Evolutionary conservation across 35 echinoderm and acorn worm species (phyloP), one percentile per base, ranked within the genome.

Genomic region (Diadema setosum): DNA sequence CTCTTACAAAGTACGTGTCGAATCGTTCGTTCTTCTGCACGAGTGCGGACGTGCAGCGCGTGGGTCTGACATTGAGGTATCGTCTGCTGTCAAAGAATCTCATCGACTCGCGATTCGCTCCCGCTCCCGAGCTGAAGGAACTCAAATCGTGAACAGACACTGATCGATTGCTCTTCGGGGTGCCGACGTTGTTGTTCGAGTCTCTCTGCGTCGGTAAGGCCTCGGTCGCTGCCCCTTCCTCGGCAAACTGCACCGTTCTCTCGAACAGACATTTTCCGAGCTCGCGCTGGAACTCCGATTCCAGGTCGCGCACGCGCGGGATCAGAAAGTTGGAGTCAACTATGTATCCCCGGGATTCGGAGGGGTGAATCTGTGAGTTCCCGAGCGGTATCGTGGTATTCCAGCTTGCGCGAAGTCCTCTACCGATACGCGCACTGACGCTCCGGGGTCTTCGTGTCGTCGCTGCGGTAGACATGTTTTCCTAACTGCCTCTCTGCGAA

Each of bases 201-300:
- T 44, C 20, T 7, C 11, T 16, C 37, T 67, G 63, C 15, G 63
- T 67, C 11, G 63, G 63, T 14, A 67, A 33, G 17, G 35, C 24
- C 20, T 61, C 60, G 42, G 60, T 29, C 24, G 37, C 45, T 29
- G 25, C 42, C 14, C 46, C 64, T 36, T 46, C 64, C 50, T 86
- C 83, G 12, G 64, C 34, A 29, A 41, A 43, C 42, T 86, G 58
- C 2, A 86, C 58, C 14, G 83, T 42, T 33, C 64, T 86, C n/a
- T 86, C 83, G 64, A 86, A 86, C 21, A 86, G 50, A 42, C 83
- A 86, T 86, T 86, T 86, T 45, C 83, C 64, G 3, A 86, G 39
- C 44, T 86, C 83, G 24, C 58, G 58, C 37, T 86, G 83, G 36
- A 86, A 86, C 36, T 86, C 58, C 2, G 83, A 86, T 86, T 86